Percentiles rank a stretch among this genome's conserved stretches.
phyloP scores from a whole-genome alignment of 2,797 vertebrate species.

The Pseudotriccus pelzelni region DNA sequence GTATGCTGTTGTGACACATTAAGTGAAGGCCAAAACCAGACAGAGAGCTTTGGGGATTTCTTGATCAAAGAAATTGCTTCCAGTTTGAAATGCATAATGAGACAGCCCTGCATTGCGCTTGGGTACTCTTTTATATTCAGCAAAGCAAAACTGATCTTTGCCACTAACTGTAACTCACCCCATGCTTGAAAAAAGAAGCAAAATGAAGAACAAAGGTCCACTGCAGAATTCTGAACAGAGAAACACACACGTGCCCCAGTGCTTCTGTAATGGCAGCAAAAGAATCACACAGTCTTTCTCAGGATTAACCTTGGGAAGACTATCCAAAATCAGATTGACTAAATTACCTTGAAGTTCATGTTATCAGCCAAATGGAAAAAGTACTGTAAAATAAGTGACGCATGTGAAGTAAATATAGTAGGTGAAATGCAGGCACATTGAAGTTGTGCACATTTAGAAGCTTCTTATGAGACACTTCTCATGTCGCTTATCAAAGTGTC shows the following conservation, averaged over 20 bases:
- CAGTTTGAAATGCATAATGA: slow-evolving; percentile 21
- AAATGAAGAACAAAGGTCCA: neutral
- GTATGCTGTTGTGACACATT: neutral
- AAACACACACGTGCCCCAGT: fast-evolving
- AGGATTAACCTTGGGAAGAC: neutral
- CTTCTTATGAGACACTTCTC: neutral
- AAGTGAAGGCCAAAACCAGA: slow-evolving; percentile 7
- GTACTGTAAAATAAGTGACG: neutral
- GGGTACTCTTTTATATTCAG: neutral
- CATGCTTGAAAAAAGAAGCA: neutral
- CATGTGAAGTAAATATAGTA: neutral
- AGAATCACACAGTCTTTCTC: neutral
- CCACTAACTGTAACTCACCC: neutral
- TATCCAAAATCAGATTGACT: neutral
- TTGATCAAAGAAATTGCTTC: slow-evolving; percentile 37
- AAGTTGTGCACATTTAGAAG: neutral
- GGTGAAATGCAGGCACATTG: neutral
- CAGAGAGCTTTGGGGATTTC: neutral
- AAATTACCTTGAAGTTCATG: neutral
- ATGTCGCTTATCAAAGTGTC: neutral
- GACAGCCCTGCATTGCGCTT: neutral
- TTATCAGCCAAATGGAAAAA: neutral
- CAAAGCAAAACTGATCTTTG: neutral
- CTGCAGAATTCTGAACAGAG: neutral
- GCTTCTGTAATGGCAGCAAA: neutral